Evolutionary conservation across 2,888 invertebrate species (phyloP), one percentile per base, ranked within the genome.

Genomic region (Diachrysia chrysitis): DNA sequence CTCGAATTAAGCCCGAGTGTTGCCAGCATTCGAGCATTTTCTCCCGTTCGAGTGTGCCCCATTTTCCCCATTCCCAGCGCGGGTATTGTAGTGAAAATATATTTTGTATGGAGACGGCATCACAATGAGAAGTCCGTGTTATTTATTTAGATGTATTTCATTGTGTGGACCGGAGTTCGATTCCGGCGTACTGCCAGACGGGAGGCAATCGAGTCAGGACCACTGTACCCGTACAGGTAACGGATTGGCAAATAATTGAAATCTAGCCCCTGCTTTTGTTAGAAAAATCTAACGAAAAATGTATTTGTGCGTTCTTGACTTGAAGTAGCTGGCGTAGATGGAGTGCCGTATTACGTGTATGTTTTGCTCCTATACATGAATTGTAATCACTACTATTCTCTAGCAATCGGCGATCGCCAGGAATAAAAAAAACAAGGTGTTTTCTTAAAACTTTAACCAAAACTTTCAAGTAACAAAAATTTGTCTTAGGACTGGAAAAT

Each of bases 131-230:
- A 88, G 91, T 89, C 90, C 89, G 86, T 88, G 92, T 93, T 94
- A 93, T 94, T 94, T 93, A 92, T 93, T 93, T 93, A 92, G 90
- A 92, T 91, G 91, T 92, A 92, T 91, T 89, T 89, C 86, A 89
- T 92, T 92, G 92, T 89, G 85, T 75, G 82, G 81, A 83, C 82
- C 77, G 81, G 85, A 86, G 89, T 90, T 90, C 89, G 89, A 91
- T 89, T 90, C 90, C 87, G 83, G 78, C 72, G 83, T 79, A 76
- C 81, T 84, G 84, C 85, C 85, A 89, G 90, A 88, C 89, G 90
- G 89, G 87, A 90, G 87, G 90, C 92, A 92, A 93, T 92, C 88
- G 88, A 86, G 84, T 83, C 84, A 83, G 83, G 83, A 83, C 82
- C 86, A 83, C 79, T 83, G 77, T 86, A 76, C 81, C 73, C 77